Conservation (phyloP, 2,888 invertebrate genomes). For the Dynastes tityus region DNA sequence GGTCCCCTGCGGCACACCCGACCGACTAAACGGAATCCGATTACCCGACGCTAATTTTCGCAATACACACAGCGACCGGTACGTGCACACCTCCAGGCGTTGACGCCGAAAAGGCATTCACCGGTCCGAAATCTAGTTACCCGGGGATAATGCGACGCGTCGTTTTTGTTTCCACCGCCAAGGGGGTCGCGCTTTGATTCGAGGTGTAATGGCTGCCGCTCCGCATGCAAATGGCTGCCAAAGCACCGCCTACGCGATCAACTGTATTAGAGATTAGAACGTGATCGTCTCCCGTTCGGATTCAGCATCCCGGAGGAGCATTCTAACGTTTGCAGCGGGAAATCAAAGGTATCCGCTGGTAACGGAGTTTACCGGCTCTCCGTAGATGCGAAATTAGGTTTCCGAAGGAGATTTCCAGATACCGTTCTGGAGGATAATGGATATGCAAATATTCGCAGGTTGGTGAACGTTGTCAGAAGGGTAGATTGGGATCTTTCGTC, state of each 20-base stretch:
- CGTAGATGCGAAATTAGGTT: constrained; percentile 59
- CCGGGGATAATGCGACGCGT: constrained; percentile 58
- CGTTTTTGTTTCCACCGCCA: constrained; percentile 59
- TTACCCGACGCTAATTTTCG: constrained; percentile 29
- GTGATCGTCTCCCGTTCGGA: constrained; percentile 46
- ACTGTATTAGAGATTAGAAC: constrained; percentile 53
- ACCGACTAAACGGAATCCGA: not conserved
- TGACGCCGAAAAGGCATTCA: constrained; percentile 64
- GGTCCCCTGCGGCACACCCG: constrained; percentile 28
- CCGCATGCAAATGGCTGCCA: constrained; percentile 68
- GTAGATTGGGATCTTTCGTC: constrained; percentile 49
- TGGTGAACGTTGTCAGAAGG: constrained; percentile 39
- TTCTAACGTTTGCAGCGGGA: constrained; percentile 53
- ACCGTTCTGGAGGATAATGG: constrained; percentile 52
- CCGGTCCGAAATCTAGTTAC: constrained; percentile 67
- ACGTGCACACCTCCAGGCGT: constrained; percentile 43
- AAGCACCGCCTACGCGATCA: constrained; percentile 60
- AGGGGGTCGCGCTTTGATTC: constrained; percentile 65
- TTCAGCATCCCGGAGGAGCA: constrained; percentile 13
- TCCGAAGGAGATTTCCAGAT: constrained; percentile 57
- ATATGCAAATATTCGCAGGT: constrained; percentile 47
- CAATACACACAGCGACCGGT: constrained; percentile 25
- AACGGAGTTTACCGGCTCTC: constrained; percentile 57
- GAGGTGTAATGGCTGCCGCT: constrained; percentile 68
- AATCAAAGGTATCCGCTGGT: constrained; percentile 59